phyloP scores from a whole-genome alignment of 2,888 invertebrate species.

The Agrotis puta region DNA sequence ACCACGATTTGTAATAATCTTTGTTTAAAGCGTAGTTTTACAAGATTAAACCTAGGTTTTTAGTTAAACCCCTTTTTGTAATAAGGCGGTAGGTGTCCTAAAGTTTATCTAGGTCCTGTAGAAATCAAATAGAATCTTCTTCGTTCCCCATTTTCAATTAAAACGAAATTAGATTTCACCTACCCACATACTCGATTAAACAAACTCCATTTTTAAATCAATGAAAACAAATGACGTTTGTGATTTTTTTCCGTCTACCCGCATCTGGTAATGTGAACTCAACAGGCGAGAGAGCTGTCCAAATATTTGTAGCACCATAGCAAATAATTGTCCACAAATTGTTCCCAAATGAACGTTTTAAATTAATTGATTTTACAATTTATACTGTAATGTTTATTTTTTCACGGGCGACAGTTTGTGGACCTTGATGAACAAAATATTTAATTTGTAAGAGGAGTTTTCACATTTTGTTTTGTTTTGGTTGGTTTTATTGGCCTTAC shows the following conservation, averaged over 20 bases:
- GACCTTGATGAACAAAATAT: conserved; percentile 13
- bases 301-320: conserved; percentile 60
- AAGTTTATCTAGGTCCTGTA: too few species aligned
- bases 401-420: conserved; percentile 19
- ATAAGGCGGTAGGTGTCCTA: too few species aligned
- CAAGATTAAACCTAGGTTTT: too few species aligned
- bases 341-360: conserved; percentile 43
- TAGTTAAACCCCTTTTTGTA: too few species aligned
- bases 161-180: conserved; percentile 20
- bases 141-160: conserved; percentile 1
- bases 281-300: conserved; percentile 41
- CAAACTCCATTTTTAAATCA: conserved; percentile 36
- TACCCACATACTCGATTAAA: conserved; percentile 8
- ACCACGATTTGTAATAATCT: too few species aligned
- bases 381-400: conserved; percentile 25
- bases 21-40: too few species aligned
- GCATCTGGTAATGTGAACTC: conserved; percentile 33
- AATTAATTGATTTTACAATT: conserved; percentile 60
- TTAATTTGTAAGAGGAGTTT: conserved; percentile 5
- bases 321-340: conserved; percentile 58
- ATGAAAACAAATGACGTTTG: conserved; percentile 45
- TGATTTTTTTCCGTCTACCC: conserved; percentile 43
- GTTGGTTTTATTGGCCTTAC: too few species aligned
- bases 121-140: conserved; percentile 10
- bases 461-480: neutral